A percentile compares a stretch with the other conserved stretches of the same genome.
phyloP scores from a whole-genome alignment of 92 coral and sea anemone species.

The Siderastrea siderea region DNA sequence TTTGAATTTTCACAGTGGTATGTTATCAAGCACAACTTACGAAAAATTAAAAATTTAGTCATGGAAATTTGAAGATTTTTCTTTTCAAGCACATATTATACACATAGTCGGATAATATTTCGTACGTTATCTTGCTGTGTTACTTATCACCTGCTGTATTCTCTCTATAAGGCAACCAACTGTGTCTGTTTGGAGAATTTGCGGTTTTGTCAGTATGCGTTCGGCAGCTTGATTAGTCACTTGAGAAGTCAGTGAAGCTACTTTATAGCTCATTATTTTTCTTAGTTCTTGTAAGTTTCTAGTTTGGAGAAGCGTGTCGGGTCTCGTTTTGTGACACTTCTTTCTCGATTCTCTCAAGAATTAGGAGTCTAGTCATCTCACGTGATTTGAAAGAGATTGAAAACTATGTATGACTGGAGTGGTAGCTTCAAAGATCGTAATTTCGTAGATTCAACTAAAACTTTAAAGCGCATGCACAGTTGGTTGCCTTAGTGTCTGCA shows the following conservation, averaged over 20 bases:
- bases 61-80: not conserved
- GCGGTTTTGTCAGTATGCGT: not conserved
- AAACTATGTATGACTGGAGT: no score
- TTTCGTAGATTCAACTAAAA: no score
- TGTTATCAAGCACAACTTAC: conserved; percentile 17
- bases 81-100: not conserved
- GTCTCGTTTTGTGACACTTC: no score
- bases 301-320: no score
- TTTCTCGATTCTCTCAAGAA: no score
- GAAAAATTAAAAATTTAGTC: not conserved
- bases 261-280: no score
- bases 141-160: not conserved
- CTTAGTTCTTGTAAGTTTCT: no score
- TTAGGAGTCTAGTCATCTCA: no score
- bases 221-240: no score
- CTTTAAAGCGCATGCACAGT: not conserved
- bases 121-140: not conserved
- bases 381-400: no score
- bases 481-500: conserved; percentile 16
- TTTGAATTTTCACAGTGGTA: not conserved
- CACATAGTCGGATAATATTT: not conserved
- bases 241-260: no score
- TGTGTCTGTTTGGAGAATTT: not conserved
- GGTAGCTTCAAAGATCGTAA: no score
- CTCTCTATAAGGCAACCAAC: not conserved